These are phyloP conservation scores for Pygmarrhopalites habei DNA, from an alignment of 1,140 invertebrate species.

Conservation along the genomic window DNA sequence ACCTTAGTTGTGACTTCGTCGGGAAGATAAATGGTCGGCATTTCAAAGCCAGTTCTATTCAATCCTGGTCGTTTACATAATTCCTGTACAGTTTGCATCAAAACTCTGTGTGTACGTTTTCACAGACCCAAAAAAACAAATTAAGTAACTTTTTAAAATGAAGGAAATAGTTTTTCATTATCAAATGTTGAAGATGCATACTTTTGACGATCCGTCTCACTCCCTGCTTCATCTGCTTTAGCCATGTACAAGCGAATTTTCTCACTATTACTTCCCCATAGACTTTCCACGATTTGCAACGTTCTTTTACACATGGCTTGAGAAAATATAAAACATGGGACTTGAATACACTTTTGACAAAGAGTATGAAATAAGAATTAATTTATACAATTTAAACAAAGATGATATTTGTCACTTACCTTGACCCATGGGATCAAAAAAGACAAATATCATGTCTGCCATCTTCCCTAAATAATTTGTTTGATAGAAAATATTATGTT, in stretches of 20 bases:
- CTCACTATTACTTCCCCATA: constrained; percentile 52
- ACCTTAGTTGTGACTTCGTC: constrained; percentile 47
- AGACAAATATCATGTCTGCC: constrained; percentile 57
- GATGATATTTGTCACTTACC: too few relatives aligned
- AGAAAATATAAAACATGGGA: too few relatives aligned
- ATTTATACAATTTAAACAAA: too few relatives aligned
- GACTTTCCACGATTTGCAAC: constrained; percentile 52
- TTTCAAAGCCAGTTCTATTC: constrained; percentile 55
- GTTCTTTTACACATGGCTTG: constrained; percentile 56
- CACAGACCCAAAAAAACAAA: not conserved
- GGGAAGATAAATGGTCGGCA: constrained; percentile 58
- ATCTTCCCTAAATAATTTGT: constrained; percentile 47
- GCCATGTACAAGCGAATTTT: constrained; percentile 54
- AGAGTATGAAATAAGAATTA: too few relatives aligned
- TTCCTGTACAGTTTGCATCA: constrained; percentile 62
- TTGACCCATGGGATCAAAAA: constrained; percentile 61
- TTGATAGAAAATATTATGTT: too few relatives aligned
- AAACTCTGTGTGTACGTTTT: constrained; percentile 49
- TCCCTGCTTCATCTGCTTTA: constrained; percentile 58
- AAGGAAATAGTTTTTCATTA: not conserved
- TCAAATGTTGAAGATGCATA: too few relatives aligned
- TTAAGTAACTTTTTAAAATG: not conserved
- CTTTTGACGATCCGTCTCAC: constrained; percentile 50
- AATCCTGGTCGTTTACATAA: constrained; percentile 55
- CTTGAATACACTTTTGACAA: too few relatives aligned